Percentiles rank a stretch among this genome's conserved stretches.
Evolutionary conservation across 1,140 invertebrate species (phyloP).

Genomic region (Oscheius sp.): DNA sequence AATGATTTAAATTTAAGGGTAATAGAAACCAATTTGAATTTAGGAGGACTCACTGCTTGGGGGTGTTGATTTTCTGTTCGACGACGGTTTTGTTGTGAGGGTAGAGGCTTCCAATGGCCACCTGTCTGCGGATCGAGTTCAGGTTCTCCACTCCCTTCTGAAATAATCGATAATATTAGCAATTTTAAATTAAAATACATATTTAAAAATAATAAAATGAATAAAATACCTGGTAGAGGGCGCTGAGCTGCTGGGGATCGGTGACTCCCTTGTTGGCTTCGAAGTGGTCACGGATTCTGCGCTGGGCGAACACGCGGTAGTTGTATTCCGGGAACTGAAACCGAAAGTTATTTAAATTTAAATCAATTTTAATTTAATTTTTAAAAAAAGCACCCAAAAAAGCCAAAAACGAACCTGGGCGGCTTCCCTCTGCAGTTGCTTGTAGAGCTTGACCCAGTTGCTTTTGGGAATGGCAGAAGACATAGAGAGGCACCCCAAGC

Average conservation of each 20-base stretch:
- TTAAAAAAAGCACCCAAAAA: not conserved
- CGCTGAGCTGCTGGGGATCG: slow-evolving; percentile 34
- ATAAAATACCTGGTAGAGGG: slow-evolving; percentile 41
- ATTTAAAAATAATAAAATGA: not conserved
- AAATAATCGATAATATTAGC: not conserved
- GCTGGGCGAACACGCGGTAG: slow-evolving; percentile 48
- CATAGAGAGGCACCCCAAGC: slow-evolving; percentile 14
- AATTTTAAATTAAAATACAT: not conserved
- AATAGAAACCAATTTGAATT: not conserved
- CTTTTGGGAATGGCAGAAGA: slow-evolving; percentile 27
- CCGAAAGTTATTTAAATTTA: not conserved
- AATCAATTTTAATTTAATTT: not conserved
- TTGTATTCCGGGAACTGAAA: slow-evolving; percentile 53
- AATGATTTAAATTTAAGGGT: not conserved
- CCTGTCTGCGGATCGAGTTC: slow-evolving; percentile 42
- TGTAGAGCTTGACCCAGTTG: slow-evolving; percentile 44
- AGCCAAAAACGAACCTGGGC: slow-evolving; percentile 20
- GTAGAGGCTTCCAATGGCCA: slow-evolving; percentile 25
- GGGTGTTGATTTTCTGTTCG: slow-evolving; percentile 17
- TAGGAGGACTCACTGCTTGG: not conserved
- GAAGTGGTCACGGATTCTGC: slow-evolving; percentile 50
- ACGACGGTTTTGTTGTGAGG: slow-evolving; percentile 31
- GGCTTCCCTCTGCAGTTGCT: slow-evolving; percentile 37
- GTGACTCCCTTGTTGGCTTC: slow-evolving; percentile 34
- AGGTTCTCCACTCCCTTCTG: slow-evolving; percentile 32